phyloP scores from a whole-genome alignment of 2,888 invertebrate genomes.

The Sabellastarte sp. region DNA sequence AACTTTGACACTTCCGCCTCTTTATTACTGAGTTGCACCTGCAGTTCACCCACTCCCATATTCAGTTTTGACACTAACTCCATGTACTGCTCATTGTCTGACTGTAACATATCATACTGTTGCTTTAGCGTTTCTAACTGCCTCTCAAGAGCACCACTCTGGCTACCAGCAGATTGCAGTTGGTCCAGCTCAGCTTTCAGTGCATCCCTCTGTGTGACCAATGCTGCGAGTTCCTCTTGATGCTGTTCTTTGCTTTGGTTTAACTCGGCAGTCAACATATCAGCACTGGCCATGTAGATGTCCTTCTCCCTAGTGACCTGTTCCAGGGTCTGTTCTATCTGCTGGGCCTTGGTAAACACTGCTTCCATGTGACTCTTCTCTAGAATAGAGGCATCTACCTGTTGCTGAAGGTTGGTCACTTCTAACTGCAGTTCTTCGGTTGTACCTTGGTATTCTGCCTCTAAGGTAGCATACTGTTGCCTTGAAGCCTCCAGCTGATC shows the following conservation, averaged over 20 bases:
- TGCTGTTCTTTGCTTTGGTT: neutral
- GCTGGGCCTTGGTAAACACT: neutral
- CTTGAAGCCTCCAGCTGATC: slow-evolving; percentile 6
- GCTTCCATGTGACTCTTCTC: slow-evolving; percentile 1
- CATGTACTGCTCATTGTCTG: slow-evolving; percentile 24
- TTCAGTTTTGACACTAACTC: slow-evolving; percentile 24
- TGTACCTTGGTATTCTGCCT: slow-evolving; percentile 26
- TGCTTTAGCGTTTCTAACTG: slow-evolving; percentile 32
- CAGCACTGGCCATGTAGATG: neutral
- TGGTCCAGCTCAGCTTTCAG: slow-evolving; percentile 9
- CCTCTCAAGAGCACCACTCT: slow-evolving; percentile 20
- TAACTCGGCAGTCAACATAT: slow-evolving; percentile 3
- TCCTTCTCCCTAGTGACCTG: neutral
- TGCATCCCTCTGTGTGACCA: neutral
- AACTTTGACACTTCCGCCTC: slow-evolving; percentile 15
- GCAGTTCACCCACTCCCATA: slow-evolving; percentile 5
- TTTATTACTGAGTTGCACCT: slow-evolving; percentile 13
- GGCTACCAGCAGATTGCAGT: slow-evolving; percentile 2
- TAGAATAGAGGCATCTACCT: slow-evolving; percentile 8
- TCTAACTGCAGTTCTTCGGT: slow-evolving; percentile 23
- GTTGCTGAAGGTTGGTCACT: slow-evolving; percentile 14
- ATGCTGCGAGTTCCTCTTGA: neutral
- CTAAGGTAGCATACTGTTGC: slow-evolving; percentile 13
- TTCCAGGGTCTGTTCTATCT: neutral
- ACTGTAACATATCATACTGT: slow-evolving; percentile 36